Conservation (phyloP, 2,888 invertebrate genomes). For the Muscina levida region DNA sequence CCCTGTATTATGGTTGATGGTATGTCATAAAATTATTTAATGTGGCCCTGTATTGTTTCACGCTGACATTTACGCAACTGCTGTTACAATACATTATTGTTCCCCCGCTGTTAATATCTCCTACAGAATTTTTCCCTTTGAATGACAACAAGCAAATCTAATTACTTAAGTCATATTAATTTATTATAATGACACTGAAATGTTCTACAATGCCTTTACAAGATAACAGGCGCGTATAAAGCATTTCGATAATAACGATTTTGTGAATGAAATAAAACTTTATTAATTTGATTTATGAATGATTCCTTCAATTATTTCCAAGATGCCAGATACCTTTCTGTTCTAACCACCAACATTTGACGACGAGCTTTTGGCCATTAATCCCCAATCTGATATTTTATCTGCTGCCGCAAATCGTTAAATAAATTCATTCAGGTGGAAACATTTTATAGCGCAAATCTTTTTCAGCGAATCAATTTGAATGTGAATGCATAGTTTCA, state of each 20-base stretch:
- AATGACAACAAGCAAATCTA: conserved; percentile 29
- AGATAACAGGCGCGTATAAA: conserved; percentile 1
- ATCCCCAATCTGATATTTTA: neutral
- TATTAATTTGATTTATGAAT: conserved; percentile 14
- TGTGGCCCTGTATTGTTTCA: neutral
- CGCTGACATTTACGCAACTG: neutral
- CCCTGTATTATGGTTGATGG: no score
- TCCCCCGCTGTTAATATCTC: neutral
- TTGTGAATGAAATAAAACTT: neutral
- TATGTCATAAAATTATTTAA: neutral
- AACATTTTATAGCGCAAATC: conserved; percentile 12
- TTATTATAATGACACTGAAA: conserved; percentile 38
- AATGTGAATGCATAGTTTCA: no score
- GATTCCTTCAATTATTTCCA: neutral
- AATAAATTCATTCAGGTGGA: conserved; percentile 45
- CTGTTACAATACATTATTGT: neutral
- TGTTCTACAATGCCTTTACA: no score
- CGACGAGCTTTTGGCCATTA: neutral
- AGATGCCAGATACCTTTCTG: no score
- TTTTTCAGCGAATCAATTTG: conserved; percentile 21
- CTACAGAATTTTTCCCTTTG: conserved; percentile 26
- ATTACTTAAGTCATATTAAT: conserved; percentile 49
- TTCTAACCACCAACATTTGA: no score
- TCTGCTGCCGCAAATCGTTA: conserved; percentile 36
- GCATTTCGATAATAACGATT: neutral